phyloP scores from a whole-genome alignment of 1,140 invertebrate genomes.

The Chionoecetes opilio region DNA sequence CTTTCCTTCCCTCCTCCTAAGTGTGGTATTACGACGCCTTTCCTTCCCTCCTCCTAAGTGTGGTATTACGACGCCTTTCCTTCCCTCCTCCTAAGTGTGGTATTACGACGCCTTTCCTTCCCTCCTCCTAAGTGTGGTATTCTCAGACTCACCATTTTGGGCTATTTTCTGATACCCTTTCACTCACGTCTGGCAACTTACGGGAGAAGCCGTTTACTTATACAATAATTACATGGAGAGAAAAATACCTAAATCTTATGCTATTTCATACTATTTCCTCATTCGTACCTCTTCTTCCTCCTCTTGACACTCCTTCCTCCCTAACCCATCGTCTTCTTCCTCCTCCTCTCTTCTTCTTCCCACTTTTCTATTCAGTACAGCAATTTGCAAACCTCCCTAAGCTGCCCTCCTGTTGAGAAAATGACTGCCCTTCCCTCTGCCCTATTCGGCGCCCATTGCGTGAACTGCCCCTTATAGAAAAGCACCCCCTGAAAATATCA shows the following conservation, averaged over 20 bases:
- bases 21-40: background rate
- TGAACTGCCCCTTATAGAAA: background rate
- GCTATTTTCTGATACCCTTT: background rate
- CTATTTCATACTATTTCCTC: background rate
- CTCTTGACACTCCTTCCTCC: background rate
- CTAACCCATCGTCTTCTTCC: background rate
- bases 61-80: background rate
- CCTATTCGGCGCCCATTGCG: background rate
- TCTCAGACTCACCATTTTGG: background rate
- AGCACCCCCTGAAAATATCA: background rate
- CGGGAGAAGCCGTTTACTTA: background rate
- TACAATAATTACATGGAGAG: constrained; percentile 6
- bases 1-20: no score
- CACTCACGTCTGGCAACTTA: background rate
- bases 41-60: no score
- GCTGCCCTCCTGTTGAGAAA: background rate
- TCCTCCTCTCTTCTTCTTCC: background rate
- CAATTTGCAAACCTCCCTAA: background rate
- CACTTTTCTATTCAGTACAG: background rate
- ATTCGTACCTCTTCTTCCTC: background rate
- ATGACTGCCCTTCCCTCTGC: background rate
- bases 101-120: background rate
- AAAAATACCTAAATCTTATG: background rate
- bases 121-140: background rate
- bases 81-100: no score